phyloP scores from a whole-genome alignment of 2,888 invertebrate genomes.

The Harmothoe impar region DNA sequence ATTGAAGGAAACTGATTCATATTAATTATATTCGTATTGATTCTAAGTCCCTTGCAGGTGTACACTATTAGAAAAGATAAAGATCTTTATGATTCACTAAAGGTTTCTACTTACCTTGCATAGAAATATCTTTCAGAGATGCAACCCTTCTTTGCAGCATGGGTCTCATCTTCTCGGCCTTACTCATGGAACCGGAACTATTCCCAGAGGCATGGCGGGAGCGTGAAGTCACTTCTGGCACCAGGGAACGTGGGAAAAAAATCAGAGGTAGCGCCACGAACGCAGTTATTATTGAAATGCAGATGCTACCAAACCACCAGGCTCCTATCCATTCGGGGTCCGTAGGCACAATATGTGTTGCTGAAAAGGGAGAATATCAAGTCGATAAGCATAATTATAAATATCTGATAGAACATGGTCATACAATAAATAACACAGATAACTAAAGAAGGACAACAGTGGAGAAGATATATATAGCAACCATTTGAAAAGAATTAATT shows the following conservation, averaged over 20 bases:
- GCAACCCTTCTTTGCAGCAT: constrained; percentile 51
- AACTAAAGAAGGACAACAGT: no score
- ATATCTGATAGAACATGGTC: no score
- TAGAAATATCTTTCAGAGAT: background rate
- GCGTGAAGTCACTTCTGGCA: constrained; percentile 31
- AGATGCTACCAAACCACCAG: constrained; percentile 57
- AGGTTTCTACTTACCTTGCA: background rate
- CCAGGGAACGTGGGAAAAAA: constrained; percentile 62
- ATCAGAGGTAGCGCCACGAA: constrained; percentile 25
- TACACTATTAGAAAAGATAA: no score
- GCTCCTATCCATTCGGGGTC: constrained; percentile 62
- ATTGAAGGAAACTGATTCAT: no score
- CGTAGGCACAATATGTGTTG: background rate
- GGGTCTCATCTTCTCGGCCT: constrained; percentile 59
- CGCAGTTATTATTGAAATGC: background rate
- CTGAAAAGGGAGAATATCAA: background rate
- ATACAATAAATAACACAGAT: no score
- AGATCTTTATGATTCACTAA: no score
- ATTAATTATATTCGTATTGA: no score
- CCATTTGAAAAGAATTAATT: no score
- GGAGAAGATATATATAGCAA: no score
- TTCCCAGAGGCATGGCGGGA: constrained; percentile 4
- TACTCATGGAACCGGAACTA: background rate
- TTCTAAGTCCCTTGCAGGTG: no score
- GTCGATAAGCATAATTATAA: background rate